phyloP scores from a whole-genome alignment of 2,797 vertebrate genomes.

The Coregonus sp. region DNA sequence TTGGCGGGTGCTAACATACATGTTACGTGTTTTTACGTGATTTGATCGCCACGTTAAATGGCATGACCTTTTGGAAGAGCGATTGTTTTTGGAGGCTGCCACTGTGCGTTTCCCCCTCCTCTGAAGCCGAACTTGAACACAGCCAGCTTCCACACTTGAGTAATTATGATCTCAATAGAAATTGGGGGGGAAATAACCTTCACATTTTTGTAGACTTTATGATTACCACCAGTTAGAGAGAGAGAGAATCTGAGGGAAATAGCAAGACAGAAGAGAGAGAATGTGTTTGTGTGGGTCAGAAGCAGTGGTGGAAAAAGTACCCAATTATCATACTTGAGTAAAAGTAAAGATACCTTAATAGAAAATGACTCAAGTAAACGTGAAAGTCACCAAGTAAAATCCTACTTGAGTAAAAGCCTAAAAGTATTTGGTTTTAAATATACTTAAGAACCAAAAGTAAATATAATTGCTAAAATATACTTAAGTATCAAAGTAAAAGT shows the following conservation, averaged over 20 bases:
- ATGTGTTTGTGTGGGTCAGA: neutral
- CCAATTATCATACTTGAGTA: no score
- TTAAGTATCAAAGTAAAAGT: no score
- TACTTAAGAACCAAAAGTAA: no score
- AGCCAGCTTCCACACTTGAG: neutral
- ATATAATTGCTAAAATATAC: no score
- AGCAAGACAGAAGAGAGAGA: neutral
- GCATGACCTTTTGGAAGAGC: constrained; percentile 31
- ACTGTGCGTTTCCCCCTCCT: constrained; percentile 8
- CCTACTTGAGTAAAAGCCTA: no score
- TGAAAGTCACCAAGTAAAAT: no score
- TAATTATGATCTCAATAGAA: neutral
- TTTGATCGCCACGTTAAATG: constrained; percentile 33
- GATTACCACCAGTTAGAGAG: neutral
- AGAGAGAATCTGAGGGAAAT: neutral
- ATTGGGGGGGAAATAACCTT: neutral
- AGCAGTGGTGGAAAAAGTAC: no score
- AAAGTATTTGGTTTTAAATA: no score
- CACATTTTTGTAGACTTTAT: neutral
- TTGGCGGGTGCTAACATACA: neutral
- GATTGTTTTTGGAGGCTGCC: constrained; percentile 25
- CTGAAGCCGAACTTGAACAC: neutral
- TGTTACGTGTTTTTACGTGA: constrained; percentile 20
- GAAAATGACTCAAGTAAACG: no score
- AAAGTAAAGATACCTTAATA: no score